Evolutionary conservation across 1,140 invertebrate species (phyloP), one percentile per base, ranked within the genome.

Genomic region (Wasmannia auropunctata): DNA sequence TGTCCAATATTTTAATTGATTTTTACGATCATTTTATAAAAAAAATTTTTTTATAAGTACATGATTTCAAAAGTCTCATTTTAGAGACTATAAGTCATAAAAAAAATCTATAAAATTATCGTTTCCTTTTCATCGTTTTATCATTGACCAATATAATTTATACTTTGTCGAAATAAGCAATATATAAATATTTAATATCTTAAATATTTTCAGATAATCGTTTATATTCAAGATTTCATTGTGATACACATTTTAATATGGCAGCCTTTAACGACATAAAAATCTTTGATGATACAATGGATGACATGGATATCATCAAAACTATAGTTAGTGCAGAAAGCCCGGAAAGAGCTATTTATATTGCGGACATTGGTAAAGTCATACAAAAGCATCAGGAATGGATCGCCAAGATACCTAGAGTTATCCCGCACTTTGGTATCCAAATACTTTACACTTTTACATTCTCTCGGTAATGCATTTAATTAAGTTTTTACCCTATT

Each of bases 321-420:
- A 91, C 62, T 16, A 91, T 94, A 46, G 93, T 92, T 67, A 88
- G 85, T 8, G 86, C 81, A 0, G 89, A 95, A 92, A 87, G 92
- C 54, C 93, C 96, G 34, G 95, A 97, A 80, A 96, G 97, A 87
- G 95, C 97, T 2, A 97, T 98, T 88, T 97, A 96, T 91, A 94
- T 97, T 49, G 94, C 96, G 80, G 96, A 98, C 92, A 88, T 97
- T 51, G 96, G 96, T 34, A 95, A 97, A 81, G 94, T 97, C 67
- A 95, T 97, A 22, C 91, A 94, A 37, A 97, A 97, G 88, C 96
- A 97, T 91, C 94, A 95, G 49, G 93, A 95, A 49, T 98, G 97
- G 97, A 95, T 95, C 4, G 88, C 92, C 6, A 95, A 95, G 79
- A 94, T 98, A 90, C 97, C 97, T 8, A 94, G 96, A 72, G 96